Evolutionary conservation across 1,140 invertebrate species (phyloP), one percentile per base, ranked within the genome.

Genomic region (Ips typographus): DNA sequence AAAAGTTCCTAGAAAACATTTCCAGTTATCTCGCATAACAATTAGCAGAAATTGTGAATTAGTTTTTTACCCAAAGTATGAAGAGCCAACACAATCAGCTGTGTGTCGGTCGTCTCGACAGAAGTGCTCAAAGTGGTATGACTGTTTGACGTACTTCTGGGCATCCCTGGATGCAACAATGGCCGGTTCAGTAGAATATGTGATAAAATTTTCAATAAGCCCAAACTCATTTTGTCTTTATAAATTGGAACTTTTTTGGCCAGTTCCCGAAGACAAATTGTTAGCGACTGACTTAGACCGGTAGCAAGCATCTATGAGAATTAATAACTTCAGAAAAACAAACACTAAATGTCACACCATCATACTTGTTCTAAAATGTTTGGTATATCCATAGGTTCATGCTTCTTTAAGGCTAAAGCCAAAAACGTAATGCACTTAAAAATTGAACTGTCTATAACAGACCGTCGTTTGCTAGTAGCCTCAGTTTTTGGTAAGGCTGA

Each of bases 361-460:
- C 40, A 55, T 63, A 70, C 60, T 44, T 71, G 69, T 74, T 97
- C 94, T 6, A 99, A 80, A 6, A 98, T 83, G 55, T 95, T 93
- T 64, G 86, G 87, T 0, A 98, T 89, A 76, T 98, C 94, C 68
- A 76, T 75, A 68, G 79, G 77, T 59, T 82, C 81, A 2, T 86
- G 71, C 94, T 91, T 44, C 88, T 70, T 90, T 0, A 96, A 89
- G 5, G 96, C 94, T 79, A 93, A 89, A 0, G 92, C 93, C 1
- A 99, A 78, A 66, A 98, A 85, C 42, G 95, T 96, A n/a, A 99
- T 91, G 77, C 96, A 98, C 7, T 93, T 91, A 81, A 98, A 98
- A 40, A 98, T 91, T 1, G 94, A 88, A 0, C 95, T 92, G 75
- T 99, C 96, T 22, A 95, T 85, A 55, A 82, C 82, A 6, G 86